These are phyloP conservation scores for Prochilodus magdalenae DNA, from an alignment of 2,113 vertebrate species.

Conservation along the genomic window DNA sequence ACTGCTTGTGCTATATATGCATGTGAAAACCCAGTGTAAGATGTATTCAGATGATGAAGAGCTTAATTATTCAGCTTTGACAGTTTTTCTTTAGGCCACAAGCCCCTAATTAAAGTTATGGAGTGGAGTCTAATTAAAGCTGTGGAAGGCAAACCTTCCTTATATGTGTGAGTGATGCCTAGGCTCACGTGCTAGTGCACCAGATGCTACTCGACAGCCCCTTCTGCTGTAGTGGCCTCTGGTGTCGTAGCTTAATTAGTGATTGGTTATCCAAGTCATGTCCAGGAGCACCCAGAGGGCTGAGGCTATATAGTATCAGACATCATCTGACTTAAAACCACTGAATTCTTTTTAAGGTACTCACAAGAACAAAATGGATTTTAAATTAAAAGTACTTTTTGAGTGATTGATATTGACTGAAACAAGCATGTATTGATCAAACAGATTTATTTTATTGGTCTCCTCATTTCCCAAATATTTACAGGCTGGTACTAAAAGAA, in stretches of 20 bases:
- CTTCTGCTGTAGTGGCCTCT: not conserved
- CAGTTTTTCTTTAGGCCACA: not conserved
- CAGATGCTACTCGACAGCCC: not conserved
- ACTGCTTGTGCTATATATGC: not conserved
- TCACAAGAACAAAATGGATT: too few relatives aligned
- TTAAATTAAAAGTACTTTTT: too few relatives aligned
- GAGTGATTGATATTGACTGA: not conserved
- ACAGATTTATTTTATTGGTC: too few relatives aligned
- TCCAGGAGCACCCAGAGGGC: not conserved
- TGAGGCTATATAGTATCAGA: not conserved
- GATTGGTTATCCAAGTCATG: not conserved
- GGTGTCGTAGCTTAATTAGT: not conserved
- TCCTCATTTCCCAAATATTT: too few relatives aligned
- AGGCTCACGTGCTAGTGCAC: not conserved
- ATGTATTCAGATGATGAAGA: slow-evolving; percentile 9
- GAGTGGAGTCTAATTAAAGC: slow-evolving; percentile 8
- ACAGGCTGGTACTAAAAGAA: too few relatives aligned
- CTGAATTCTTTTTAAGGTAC: not conserved
- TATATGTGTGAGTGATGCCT: not conserved
- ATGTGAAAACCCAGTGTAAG: not conserved
- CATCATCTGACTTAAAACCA: not conserved
- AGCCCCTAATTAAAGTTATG: slow-evolving; percentile 9
- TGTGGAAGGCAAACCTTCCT: slow-evolving; percentile 5
- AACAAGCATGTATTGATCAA: too few relatives aligned
- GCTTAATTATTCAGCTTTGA: slow-evolving; percentile 9